Evolutionary conservation across 2,113 vertebrate species (phyloP), one percentile per base, ranked within the genome.

Genomic region (Prietella phreatophila): DNA sequence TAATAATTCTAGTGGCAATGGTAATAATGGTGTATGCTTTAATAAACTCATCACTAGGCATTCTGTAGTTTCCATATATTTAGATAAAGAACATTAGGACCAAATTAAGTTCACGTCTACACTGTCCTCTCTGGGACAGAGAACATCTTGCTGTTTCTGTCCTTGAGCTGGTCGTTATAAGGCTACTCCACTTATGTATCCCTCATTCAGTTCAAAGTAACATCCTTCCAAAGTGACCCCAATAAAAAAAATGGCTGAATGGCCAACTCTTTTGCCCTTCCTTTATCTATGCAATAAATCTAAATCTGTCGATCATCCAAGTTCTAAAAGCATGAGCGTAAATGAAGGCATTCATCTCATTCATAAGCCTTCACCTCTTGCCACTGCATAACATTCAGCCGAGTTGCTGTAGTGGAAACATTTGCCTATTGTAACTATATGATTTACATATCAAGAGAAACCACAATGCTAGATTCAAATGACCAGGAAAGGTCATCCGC

Each of bases 381-480:
- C 7, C 2, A 55, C 76, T 22, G 13, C 47, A 56, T 27, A 83
- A 63, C 14, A 4, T 78, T 78, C 39, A 36, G 17, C 71, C 73
- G 60, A 53, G 20, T 30, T 56, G 82, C 17, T 78, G 25, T 84
- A 30, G 19, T 65, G 60, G 67, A 79, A 67, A 78, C 19, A 10
- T 79, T 58, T 65, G n/a, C 58, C 61, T 55, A 84, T 84, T 84
- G 82, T 78, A 76, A 11, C 58, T 42, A 19, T 65, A 36, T 60
- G 33, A 22, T 85, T 85, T 85, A 33, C 85, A 82, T 86, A 67
- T 81, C 47, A 81, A 82, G 11, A 87, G 86, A 58, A 73, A 47
- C 42, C 71, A 79, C 58, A 39, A 55, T 39, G 42, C 42, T 79
- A 4, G 71, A 55, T 20, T 30, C 20, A 65, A 83, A 83, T 7